Evolutionary conservation across 2,888 invertebrate genomes (phyloP), one percentile per base, ranked within the genome.

Genomic region (Cheilosia scutellata): DNA sequence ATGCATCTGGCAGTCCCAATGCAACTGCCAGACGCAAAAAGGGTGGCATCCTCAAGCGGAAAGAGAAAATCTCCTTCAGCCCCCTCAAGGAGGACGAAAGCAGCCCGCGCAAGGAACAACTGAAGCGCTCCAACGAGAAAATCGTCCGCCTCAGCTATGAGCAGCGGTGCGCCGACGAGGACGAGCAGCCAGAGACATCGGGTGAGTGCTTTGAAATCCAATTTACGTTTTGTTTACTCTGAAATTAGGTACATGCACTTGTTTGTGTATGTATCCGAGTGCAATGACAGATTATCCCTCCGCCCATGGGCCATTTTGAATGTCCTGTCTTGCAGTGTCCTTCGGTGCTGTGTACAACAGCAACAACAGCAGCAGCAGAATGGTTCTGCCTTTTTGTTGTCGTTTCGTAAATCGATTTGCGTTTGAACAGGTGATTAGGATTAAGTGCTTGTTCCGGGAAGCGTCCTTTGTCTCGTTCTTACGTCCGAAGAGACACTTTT

Each of bases 81-180:
- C 89, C 89, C 3, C 82, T 89, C 0, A 89, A 89, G 62, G 89
- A 88, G 62, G 89, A 89, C 27, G 87, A 87, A 27, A 49, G 71
- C 7, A 89, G 89, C 70, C 89, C 89, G 42, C 88, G 89, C 16
- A 90, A 89, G 51, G 89, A 90, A 53, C 88, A 89, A 49, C 74
- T 89, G 0, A 89, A 89, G 72, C 62, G 87, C 77, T 89, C 89
- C 11, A 89, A 89, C 25, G 89, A 90, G 68, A 88, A 88, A 66
- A 79, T 84, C 31, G 79, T 80, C 9, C 84, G 71, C 25, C 65
- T 79, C 9, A 79, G 60, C n/a, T 60, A 66, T 11, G 70, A 75
- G 5, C 11, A 68, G 25, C 63, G 49, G 33, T 53, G 16, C 0
- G 44, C 29, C 25, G 53, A 9, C 27, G 80, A 79, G 0, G 84